Conservation (phyloP, 2,797 vertebrate genomes). For the Acipenser oxyrinchus region DNA sequence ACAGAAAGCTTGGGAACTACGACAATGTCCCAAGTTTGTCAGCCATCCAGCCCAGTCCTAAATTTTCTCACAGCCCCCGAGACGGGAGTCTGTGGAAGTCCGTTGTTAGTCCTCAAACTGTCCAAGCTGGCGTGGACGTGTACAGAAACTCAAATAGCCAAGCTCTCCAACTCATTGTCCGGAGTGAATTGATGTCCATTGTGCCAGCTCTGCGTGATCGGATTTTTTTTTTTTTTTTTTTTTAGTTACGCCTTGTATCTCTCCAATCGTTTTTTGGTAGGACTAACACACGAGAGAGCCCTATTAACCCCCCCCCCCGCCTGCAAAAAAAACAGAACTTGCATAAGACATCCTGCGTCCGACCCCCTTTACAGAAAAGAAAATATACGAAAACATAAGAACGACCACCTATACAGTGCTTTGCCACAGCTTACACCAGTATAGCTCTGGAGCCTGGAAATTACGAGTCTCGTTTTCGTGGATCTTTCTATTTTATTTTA, state of each 20-base stretch:
- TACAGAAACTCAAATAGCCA: conserved; percentile 51
- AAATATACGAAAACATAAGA: conserved; percentile 1
- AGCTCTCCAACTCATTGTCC: conserved; percentile 41
- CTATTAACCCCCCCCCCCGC: conserved; percentile 36
- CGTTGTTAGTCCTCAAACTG: conserved; percentile 37
- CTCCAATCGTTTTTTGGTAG: conserved; percentile 19
- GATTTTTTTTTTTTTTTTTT: conserved; percentile 11
- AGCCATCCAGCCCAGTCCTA: conserved; percentile 18
- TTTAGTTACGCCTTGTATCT: conserved; percentile 20
- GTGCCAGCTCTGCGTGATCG: conserved; percentile 44
- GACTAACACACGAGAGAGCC: conserved; percentile 29
- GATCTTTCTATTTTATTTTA: not conserved
- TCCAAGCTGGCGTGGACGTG: conserved; percentile 44
- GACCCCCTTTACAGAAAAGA: conserved; percentile 12
- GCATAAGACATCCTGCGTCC: not conserved
- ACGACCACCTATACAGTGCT: too few relatives aligned
- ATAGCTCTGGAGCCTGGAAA: not conserved
- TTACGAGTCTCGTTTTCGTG: not conserved
- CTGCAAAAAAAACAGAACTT: conserved; percentile 6
- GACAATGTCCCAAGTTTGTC: conserved; percentile 6
- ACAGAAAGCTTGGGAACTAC: conserved; percentile 16
- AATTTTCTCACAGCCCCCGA: conserved; percentile 37
- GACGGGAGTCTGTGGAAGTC: conserved; percentile 40
- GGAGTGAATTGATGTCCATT: conserved; percentile 48
- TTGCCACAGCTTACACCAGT: not conserved